Base-by-base conservation (phyloP, 37 sponge, comb jelly and placozoan species). In the Chondrilla cf. caribensis region DNA sequence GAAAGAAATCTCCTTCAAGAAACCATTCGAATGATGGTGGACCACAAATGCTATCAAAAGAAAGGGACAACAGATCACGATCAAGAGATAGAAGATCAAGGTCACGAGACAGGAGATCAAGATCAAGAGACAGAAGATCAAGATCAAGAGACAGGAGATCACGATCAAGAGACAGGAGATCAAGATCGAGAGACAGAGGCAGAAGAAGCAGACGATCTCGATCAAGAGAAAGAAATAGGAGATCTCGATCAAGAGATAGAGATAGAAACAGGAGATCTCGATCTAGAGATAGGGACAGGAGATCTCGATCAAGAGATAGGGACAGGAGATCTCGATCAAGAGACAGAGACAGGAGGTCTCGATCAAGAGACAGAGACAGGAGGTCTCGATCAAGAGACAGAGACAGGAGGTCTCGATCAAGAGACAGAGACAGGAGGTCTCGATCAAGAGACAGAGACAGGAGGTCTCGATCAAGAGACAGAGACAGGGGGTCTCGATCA, bases 111-210 rank as follows among this genome's bases (percentile, higher is more conserved):
- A 59, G 31, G 11, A 88, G 80, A 41, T 88, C 89, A 0, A 70
- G 83, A 32, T 70, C 71, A 47, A 81, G 82, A 33, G 68, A 81
- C 25, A 81, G 66, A 31, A 62, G 83, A 83, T 77, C 78, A 24
- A 25, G 85, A 32, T 77, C 78, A 77, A 54, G 78, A 38, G 80
- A 83, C 38, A 59, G 31, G 11, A 88, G 80, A 41, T 88, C 89
- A 0, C 57, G 83, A 32, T 70, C 71, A 47, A 81, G 82, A 33
- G 68, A 81, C 25, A 81, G 66, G 28, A 62, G 83, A 83, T 77
- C 78, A 24, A 25, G 85, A 32, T 77, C 78, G 54, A 54, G 78
- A 38, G 80, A 83, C 38, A 59, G 31, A 1, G 60, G 68, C n/a
- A 82, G 6, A 82, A 39, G 75, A 80, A 26, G 32, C 24, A 66